Percentiles rank a stretch among this genome's conserved stretches.
These are phyloP conservation scores for Lasiurus borealis DNA, from an alignment of 2,113 vertebrate species.

Conservation along the genomic window DNA sequence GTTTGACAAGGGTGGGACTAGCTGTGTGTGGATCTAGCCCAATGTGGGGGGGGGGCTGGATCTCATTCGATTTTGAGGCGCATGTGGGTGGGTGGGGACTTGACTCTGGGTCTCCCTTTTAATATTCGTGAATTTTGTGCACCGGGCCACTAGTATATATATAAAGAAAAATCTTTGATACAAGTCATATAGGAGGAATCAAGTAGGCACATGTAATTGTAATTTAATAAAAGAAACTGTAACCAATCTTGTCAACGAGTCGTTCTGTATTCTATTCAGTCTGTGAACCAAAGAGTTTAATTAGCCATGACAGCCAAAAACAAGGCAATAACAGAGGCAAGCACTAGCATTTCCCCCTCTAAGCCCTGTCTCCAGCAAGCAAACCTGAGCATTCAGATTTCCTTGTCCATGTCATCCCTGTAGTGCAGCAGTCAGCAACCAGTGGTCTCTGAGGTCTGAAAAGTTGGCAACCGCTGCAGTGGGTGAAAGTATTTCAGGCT, in stretches of 20 bases:
- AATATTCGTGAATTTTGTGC: too few species aligned
- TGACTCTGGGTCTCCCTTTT: too few species aligned
- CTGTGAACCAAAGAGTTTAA: constrained; percentile 36
- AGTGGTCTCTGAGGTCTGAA: too few species aligned
- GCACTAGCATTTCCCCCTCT: not conserved
- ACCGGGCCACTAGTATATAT: too few species aligned
- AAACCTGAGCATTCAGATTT: not conserved
- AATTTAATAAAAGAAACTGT: constrained; percentile 50
- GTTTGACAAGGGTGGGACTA: too few species aligned
- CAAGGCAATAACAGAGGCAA: not conserved
- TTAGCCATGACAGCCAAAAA: not conserved
- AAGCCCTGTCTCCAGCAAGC: not conserved
- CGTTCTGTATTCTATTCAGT: not conserved
- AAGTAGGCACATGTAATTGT: not conserved
- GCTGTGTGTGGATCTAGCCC: too few species aligned
- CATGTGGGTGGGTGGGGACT: too few species aligned
- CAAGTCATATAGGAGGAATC: not conserved
- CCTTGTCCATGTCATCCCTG: not conserved
- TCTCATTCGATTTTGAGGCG: too few species aligned
- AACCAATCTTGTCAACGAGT: constrained; percentile 11
- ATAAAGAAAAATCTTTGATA: not conserved
- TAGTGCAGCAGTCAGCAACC: not conserved
- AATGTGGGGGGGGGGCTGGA: too few species aligned
- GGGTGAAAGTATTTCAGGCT: not conserved
- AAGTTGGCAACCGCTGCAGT: too few species aligned